A percentile compares a stretch with the other conserved stretches of the same genome.
phyloP scores from a whole-genome alignment of 2,888 invertebrate genomes.

The Cheilosia grossa region DNA sequence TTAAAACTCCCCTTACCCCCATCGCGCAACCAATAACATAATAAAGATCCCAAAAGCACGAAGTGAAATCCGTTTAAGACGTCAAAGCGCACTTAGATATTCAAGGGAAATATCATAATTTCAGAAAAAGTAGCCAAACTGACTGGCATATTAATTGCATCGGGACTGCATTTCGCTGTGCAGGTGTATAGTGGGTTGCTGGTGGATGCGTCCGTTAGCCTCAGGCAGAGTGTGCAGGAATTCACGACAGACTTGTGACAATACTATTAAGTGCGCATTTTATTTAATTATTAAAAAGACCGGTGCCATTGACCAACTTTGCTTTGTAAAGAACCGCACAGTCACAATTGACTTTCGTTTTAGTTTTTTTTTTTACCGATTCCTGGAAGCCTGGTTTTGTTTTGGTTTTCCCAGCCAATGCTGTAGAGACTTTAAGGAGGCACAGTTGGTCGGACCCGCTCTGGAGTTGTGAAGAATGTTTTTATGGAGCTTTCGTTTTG shows the following conservation, averaged over 20 bases:
- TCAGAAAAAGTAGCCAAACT: constrained; percentile 37
- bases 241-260: constrained; percentile 27
- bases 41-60: constrained; percentile 15
- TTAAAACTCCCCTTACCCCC: constrained; percentile 9
- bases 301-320: constrained; percentile 65
- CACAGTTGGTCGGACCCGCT: no score
- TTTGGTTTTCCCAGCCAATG: no score
- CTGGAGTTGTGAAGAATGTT: no score
- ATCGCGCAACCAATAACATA: background rate
- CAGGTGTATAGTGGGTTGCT: constrained; percentile 28
- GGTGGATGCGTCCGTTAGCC: constrained; percentile 69
- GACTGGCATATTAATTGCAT: constrained; percentile 64
- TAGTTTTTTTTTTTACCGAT: constrained; percentile 14
- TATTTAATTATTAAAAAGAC: background rate
- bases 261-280: constrained; percentile 51
- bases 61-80: constrained; percentile 40
- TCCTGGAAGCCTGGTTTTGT: background rate
- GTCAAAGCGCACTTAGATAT: constrained; percentile 45
- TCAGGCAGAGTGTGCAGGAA: constrained; percentile 65
- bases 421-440: no score
- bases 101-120: constrained; percentile 70
- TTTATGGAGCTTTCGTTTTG: no score
- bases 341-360: background rate
- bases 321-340: constrained; percentile 19
- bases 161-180: constrained; percentile 15